Evolutionary conservation across 2,113 vertebrate genomes (phyloP), one percentile per base, ranked within the genome.

Genomic region (Pseudorectes ferrugineus): DNA sequence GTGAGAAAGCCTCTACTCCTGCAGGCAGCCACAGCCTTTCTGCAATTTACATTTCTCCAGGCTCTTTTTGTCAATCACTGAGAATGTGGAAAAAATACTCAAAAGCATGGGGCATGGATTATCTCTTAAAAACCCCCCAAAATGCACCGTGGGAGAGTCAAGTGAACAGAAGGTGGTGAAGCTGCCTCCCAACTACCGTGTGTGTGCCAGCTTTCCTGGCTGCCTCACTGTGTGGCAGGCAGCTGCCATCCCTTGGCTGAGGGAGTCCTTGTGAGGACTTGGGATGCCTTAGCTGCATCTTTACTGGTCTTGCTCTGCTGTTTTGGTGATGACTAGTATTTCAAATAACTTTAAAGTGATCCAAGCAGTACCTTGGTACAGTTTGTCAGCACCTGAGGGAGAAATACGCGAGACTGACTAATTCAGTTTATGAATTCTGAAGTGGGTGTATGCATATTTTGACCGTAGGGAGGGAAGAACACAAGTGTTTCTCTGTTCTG

Each of bases 391-490:
- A 88, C 74, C 59, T 38, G 61, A 51, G 58, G 91, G 24, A 63
- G 94, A 93, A 95, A 71, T 71, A 71, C 28, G 38, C 57, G 49
- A 67, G 70, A 40, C 51, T 85, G 87, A 95, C 95, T 96, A 91
- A 58, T 68, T 36, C 81, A 87, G 62, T 90, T 97, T 80, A 85
- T 85, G 76, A 59, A 95, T 92, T 91, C 96, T 92, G 91, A 91
- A 96, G 59, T 95, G 87, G 48, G 55, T 92, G 63, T 73, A 20
- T 75, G 25, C 8, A 10, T 71, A 22, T 97, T 94, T 94, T 61
- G 58, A 89, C 62, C 26, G 11, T 49, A 82, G 81, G 71, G 79
- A 94, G 75, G 54, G 73, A 92, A 89, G 57, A 74, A 59, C 13
- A 11, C 29, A 67, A 95, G 92, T 72, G 68, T 92, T 92, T 94